phyloP scores from a whole-genome alignment of 2,888 invertebrate species.

The Eilema sororculum region DNA sequence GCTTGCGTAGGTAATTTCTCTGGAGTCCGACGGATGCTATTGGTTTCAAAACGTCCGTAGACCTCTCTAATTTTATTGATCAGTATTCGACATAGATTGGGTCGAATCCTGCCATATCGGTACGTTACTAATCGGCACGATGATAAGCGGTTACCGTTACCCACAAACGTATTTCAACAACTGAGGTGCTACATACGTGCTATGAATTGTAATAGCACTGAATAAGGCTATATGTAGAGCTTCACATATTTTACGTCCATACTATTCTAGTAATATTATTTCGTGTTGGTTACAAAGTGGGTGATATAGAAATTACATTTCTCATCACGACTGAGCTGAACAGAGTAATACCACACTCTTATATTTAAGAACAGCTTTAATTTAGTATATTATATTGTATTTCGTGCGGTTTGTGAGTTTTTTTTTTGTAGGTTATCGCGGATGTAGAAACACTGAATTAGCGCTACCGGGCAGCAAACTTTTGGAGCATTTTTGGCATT shows the following conservation, averaged over 20 bases:
- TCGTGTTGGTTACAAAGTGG: neutral
- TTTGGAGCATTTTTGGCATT: too few relatives aligned
- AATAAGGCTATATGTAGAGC: neutral
- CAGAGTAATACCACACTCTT: neutral
- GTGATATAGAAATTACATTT: neutral
- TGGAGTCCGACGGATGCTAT: too few relatives aligned
- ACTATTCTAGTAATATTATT: neutral
- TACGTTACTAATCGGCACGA: neutral
- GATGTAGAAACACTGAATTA: too few relatives aligned
- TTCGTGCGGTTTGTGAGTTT: too few relatives aligned
- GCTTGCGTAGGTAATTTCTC: too few relatives aligned
- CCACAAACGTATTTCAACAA: neutral
- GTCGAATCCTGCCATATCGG: neutral
- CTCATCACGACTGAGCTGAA: neutral
- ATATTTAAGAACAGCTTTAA: neutral
- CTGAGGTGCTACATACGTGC: neutral
- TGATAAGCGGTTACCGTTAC: constrained; percentile 4
- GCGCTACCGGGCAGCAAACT: too few relatives aligned
- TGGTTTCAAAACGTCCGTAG: neutral
- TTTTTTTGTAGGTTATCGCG: too few relatives aligned
- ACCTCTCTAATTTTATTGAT: neutral
- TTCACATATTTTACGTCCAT: neutral
- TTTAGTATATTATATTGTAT: neutral
- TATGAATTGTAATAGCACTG: neutral
- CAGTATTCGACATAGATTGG: neutral